phyloP scores from a whole-genome alignment of 37 sponge, comb jelly and placozoan genomes.

The Halisarca cf. caerulea region DNA sequence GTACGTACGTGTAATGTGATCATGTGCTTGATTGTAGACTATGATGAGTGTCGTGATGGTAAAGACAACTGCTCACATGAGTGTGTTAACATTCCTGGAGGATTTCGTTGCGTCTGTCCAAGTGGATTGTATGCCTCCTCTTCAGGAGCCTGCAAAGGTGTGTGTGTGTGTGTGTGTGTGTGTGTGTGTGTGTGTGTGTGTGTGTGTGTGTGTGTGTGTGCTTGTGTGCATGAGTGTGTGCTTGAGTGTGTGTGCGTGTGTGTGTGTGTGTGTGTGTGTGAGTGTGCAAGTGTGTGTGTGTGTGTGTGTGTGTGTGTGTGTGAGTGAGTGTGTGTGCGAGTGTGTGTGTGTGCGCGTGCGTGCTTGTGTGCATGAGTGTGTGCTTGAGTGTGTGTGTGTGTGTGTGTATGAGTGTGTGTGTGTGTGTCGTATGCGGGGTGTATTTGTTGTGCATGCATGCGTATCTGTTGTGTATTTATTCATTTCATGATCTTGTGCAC shows the following conservation, averaged over 20 bases:
- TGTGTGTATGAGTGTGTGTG: background rate
- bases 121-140: background rate
- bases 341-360: background rate
- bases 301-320: background rate
- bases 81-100: conserved; percentile 44
- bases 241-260: too few species aligned
- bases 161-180: background rate
- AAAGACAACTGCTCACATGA: background rate
- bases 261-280: background rate
- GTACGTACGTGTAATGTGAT: background rate
- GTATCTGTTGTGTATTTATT: too few species aligned
- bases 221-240: too few species aligned
- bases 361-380: too few species aligned
- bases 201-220: background rate
- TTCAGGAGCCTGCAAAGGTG: background rate
- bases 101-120: conserved; percentile 33
- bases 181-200: background rate
- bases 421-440: background rate
- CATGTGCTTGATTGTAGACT: background rate
- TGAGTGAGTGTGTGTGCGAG: background rate
- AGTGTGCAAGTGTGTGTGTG: background rate
- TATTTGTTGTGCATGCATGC: background rate
- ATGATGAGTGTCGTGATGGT: conserved; percentile 24
- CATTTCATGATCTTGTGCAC: too few species aligned
- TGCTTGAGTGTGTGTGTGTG: background rate